Evolutionary conservation across 2,113 vertebrate species (phyloP).

Genomic region (Macquaria australasica): DNA sequence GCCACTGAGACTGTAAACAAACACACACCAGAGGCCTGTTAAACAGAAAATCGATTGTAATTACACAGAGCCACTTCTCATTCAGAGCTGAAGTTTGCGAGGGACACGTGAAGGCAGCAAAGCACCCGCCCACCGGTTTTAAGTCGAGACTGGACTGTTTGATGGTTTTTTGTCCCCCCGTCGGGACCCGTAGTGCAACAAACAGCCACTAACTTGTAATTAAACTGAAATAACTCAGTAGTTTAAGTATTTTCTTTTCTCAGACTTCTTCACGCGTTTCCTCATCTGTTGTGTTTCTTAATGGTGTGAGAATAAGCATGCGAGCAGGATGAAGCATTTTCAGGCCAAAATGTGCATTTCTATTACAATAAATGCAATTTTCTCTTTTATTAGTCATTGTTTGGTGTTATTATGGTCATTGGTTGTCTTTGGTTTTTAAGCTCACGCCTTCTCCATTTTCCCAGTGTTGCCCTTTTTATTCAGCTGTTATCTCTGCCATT

Average conservation of each 20-base stretch:
- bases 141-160: neutral
- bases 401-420: too few species aligned
- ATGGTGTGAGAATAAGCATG: neutral
- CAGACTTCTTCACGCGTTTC: neutral
- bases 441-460: neutral
- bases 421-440: neutral
- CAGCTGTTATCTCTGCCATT: neutral
- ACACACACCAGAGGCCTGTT: neutral
- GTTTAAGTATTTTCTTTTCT: neutral
- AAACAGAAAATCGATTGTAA: neutral
- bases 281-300: neutral
- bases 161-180: conserved; percentile 12
- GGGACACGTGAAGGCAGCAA: conserved; percentile 12
- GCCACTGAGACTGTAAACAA: neutral
- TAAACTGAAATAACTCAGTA: neutral
- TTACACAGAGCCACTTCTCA: neutral
- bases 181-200: conserved; percentile 8
- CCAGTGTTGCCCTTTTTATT: too few species aligned
- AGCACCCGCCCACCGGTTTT: conserved; percentile 12
- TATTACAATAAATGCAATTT: neutral
- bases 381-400: neutral
- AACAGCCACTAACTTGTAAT: neutral
- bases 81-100: neutral
- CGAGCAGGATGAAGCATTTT: neutral
- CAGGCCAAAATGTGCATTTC: neutral